Percentiles rank a stretch among this genome's conserved stretches.
These are phyloP conservation scores for Dipodomys stephensi DNA, from an alignment of 2,113 vertebrate species.

Conservation along the genomic window DNA sequence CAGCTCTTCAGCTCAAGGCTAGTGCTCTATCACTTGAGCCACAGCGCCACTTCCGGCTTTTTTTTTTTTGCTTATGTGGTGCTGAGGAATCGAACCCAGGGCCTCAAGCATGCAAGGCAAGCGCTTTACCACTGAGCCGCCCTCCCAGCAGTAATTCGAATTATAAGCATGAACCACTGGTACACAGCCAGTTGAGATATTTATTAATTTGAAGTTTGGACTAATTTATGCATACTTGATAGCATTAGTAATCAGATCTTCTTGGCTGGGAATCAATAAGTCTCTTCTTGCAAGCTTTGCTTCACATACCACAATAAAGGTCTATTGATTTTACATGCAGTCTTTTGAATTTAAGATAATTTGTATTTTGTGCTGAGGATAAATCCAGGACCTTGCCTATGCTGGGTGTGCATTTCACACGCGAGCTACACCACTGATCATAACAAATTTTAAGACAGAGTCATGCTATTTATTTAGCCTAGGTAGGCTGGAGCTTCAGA, in stretches of 20 bases:
- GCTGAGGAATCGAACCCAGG: no score
- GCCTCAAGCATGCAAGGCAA: no score
- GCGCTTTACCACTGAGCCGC: no score
- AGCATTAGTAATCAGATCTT: background rate
- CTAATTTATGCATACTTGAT: background rate
- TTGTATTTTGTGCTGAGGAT: no score
- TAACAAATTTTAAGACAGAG: background rate
- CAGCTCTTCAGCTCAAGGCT: no score
- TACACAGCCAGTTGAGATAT: background rate
- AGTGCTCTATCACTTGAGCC: no score
- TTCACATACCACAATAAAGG: background rate
- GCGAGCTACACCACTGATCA: background rate
- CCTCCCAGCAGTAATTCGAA: no score
- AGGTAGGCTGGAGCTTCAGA: background rate
- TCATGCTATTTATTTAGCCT: background rate
- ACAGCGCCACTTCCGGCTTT: no score
- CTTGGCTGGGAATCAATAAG: background rate
- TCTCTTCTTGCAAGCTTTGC: background rate
- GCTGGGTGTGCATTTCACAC: no score
- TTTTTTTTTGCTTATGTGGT: no score
- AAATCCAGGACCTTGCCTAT: no score
- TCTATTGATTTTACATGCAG: background rate
- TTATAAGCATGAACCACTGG: background rate
- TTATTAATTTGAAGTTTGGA: constrained; percentile 7
- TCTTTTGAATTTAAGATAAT: background rate